phyloP scores from a whole-genome alignment of 2,888 invertebrate genomes.

The Xanthorhoe spadicearia region DNA sequence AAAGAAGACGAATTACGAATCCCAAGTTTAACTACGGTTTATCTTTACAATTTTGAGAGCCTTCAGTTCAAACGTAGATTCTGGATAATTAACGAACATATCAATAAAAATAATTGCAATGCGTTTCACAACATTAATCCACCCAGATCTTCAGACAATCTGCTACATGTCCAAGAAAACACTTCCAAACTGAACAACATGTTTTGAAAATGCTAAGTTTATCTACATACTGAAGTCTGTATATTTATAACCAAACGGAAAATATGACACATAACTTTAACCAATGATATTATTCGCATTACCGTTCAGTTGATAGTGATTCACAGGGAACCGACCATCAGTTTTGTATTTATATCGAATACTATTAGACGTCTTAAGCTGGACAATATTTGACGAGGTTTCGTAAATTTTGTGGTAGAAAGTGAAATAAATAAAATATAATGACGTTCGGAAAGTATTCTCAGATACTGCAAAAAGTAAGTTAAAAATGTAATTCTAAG shows the following conservation, averaged over 20 bases:
- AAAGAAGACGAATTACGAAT: too few relatives aligned
- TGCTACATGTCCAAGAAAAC: too few relatives aligned
- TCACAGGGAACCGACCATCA: conserved; percentile 49
- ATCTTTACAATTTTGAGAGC: too few relatives aligned
- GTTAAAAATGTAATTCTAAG: not conserved
- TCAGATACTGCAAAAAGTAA: conserved; percentile 64
- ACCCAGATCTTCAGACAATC: too few relatives aligned
- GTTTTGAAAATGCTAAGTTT: not conserved
- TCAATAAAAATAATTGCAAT: too few relatives aligned
- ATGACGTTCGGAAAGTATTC: conserved; percentile 68
- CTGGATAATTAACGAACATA: too few relatives aligned
- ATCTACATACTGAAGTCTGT: not conserved
- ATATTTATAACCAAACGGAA: conserved; percentile 17
- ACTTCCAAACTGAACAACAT: too few relatives aligned
- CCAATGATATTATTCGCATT: conserved; percentile 21
- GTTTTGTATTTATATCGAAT: conserved; percentile 29
- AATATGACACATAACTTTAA: conserved; percentile 22
- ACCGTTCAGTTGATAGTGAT: conserved; percentile 50
- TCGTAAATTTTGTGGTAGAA: conserved; percentile 1
- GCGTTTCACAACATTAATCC: too few relatives aligned
- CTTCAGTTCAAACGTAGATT: too few relatives aligned
- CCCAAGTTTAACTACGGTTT: too few relatives aligned
- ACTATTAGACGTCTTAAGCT: conserved; percentile 28
- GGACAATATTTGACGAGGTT: not conserved
- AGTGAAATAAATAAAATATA: conserved; percentile 27